phyloP scores from a whole-genome alignment of 1,140 invertebrate genomes.

The Cepaea nemoralis region DNA sequence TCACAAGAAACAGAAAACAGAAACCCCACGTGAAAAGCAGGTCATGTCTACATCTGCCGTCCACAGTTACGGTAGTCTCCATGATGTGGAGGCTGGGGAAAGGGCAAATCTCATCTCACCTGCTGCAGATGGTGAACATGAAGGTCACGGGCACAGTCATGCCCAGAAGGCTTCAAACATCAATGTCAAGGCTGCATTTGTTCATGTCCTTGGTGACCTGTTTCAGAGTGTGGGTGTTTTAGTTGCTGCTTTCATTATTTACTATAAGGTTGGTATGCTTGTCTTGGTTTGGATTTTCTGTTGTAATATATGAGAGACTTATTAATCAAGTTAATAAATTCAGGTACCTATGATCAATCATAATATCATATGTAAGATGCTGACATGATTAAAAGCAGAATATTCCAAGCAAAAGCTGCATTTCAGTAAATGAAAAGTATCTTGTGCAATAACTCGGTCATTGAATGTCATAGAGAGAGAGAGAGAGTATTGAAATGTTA shows the following conservation, averaged over 20 bases:
- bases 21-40: background rate
- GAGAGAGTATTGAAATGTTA: too few species aligned
- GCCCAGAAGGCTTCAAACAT: constrained; percentile 79
- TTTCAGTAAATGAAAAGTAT: too few species aligned
- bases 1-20: background rate
- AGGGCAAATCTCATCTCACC: background rate
- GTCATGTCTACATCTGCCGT: background rate
- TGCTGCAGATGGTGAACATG: background rate
- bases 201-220: constrained; percentile 97
- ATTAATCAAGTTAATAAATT: too few species aligned
- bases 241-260: constrained; percentile 92
- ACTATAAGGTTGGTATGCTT: constrained; percentile 83
- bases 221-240: constrained; percentile 96
- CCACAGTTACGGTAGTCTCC: constrained; percentile 19
- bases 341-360: too few species aligned
- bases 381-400: too few species aligned
- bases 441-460: too few species aligned
- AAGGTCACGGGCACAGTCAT: background rate
- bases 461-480: too few species aligned
- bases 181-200: constrained; percentile 95
- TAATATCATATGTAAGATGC: too few species aligned
- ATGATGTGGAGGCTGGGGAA: background rate
- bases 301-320: too few species aligned
- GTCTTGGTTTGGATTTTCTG: too few species aligned
- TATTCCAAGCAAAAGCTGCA: too few species aligned